Conservation (phyloP, 2,888 invertebrate species). For the Ephialtes manifestator region DNA sequence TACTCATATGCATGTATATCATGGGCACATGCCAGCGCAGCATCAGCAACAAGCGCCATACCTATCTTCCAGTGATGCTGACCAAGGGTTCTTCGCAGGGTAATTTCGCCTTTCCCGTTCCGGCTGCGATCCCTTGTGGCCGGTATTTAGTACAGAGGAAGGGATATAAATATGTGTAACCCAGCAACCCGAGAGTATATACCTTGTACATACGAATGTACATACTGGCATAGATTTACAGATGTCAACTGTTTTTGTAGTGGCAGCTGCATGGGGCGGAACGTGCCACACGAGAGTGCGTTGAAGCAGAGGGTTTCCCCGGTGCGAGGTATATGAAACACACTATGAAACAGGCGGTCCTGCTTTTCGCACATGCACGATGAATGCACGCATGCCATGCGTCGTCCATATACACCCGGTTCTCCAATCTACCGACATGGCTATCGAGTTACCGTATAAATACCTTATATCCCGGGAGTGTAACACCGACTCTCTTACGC, state of each 20-base stretch:
- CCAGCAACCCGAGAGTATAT: slow-evolving; percentile 39
- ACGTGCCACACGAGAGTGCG: slow-evolving; percentile 68
- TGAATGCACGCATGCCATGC: slow-evolving; percentile 45
- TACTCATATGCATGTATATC: slow-evolving; percentile 33
- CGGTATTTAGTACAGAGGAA: slow-evolving; percentile 63
- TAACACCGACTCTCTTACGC: slow-evolving; percentile 68
- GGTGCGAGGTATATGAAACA: slow-evolving; percentile 43
- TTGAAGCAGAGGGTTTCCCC: slow-evolving; percentile 38
- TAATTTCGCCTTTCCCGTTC: slow-evolving; percentile 63
- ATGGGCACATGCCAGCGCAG: slow-evolving; percentile 30
- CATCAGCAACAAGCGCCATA: slow-evolving; percentile 50
- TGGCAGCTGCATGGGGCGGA: slow-evolving; percentile 80
- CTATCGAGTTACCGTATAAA: slow-evolving; percentile 80
- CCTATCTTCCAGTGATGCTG: slow-evolving; percentile 64
- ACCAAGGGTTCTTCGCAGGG: slow-evolving; percentile 71
- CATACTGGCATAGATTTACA: slow-evolving; percentile 77
- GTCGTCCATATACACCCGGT: slow-evolving; percentile 39
- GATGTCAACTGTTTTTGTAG: slow-evolving; percentile 83
- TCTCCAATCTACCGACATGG: slow-evolving; percentile 66
- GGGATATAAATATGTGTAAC: slow-evolving; percentile 62
- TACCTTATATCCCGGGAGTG: slow-evolving; percentile 75
- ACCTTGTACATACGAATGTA: slow-evolving; percentile 49
- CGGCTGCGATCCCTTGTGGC: slow-evolving; percentile 58
- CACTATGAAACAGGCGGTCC: slow-evolving; percentile 54
- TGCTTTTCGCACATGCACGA: slow-evolving; percentile 71